Evolutionary conservation across 2,888 invertebrate genomes (phyloP), one percentile per base, ranked within the genome.

Genomic region (Hemicrepidius hirtus): DNA sequence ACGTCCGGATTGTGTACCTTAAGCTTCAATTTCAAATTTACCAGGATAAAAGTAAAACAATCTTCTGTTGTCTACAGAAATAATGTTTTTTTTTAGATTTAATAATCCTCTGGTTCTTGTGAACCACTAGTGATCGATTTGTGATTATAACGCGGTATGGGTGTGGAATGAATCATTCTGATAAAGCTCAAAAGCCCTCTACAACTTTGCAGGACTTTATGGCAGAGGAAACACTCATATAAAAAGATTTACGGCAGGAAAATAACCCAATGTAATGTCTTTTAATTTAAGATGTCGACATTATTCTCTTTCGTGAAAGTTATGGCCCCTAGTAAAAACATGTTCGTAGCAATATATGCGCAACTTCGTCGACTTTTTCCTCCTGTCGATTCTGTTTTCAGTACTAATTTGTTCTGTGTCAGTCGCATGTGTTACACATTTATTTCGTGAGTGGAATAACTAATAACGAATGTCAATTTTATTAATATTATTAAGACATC

Each of bases 271-370:
- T 78, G 82, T 84, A 82, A 83, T 83, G 83, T 83, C 84, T 84
- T 84, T 83, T 84, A 84, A 84, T 84, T 84, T 82, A 83, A 82
- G 82, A 82, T 80, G 83, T 83, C 83, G 79, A 80, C 82, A 81
- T 82, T 81, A 80, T 79, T 82, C 80, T 81, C 81, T 77, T 75
- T 71, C 75, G 71, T 68, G 77, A 79, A 80, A 79, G 75, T 79
- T 78, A 78, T 78, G 68, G 76, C 73, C 69, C 66, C 66, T 70
- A 74, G 70, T 69, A 72, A 77, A 76, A 77, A 74, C 64, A 68
- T 63, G 63, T 64, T 55, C 59, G n/a, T 41, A 20, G 66, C 63
- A 44, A 32, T 41, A 55, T 66, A 41, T 53, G 62, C 41, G 59
- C 37, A 60, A 49, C 46, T 71, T 37, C 53, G 50, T 53, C 50